A percentile compares a stretch with the other conserved stretches of the same genome.
Evolutionary conservation across 1,140 invertebrate genomes (phyloP).

Genomic region (Geopemphigus sp.): DNA sequence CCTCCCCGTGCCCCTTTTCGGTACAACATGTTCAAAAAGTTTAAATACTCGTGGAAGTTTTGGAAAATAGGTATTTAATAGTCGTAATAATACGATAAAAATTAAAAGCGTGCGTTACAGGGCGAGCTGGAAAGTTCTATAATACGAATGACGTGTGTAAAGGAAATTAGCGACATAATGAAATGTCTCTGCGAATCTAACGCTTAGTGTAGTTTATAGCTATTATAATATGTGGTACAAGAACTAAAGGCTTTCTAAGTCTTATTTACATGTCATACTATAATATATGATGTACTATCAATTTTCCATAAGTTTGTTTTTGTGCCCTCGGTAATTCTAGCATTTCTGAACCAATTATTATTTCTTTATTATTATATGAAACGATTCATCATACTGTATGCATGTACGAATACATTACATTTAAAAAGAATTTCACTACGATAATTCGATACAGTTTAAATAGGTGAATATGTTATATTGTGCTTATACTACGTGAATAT

Average conservation of each 20-base stretch:
- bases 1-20: no score
- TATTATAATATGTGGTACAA: neutral
- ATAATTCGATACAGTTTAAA: no score
- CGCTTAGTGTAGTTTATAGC: neutral
- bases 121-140: neutral
- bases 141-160: slow-evolving; percentile 20
- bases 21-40: slow-evolving; percentile 7
- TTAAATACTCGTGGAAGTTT: slow-evolving; percentile 23
- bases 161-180: neutral
- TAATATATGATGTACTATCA: neutral
- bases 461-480: no score
- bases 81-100: slow-evolving; percentile 18
- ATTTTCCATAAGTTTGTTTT: no score
- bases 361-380: no score
- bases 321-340: no score
- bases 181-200: neutral
- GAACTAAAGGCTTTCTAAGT: neutral
- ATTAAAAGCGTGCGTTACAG: slow-evolving; percentile 29
- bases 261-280: neutral
- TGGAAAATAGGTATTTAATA: slow-evolving; percentile 38
- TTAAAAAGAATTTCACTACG: no score
- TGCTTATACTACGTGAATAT: no score
- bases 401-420: no score
- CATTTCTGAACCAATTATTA: no score
- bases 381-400: no score